phyloP scores from a whole-genome alignment of 1,140 invertebrate species.

The Triops longicaudatus region DNA sequence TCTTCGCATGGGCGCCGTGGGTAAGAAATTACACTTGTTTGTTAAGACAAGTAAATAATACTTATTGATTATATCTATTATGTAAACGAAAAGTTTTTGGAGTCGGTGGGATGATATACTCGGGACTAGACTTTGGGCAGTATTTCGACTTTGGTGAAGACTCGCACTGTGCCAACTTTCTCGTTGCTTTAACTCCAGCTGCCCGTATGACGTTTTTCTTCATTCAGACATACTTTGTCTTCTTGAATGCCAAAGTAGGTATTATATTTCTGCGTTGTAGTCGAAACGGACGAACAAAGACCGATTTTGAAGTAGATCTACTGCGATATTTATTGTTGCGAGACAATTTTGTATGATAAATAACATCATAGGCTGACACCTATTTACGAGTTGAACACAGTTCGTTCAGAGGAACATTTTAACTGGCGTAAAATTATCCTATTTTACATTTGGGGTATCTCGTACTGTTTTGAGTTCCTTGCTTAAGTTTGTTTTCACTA shows the following conservation, averaged over 20 bases:
- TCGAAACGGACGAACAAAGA: slow-evolving; percentile 18
- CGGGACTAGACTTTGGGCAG: slow-evolving; percentile 83
- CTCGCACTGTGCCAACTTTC: slow-evolving; percentile 75
- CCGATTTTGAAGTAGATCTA: not conserved
- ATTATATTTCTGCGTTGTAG: not conserved
- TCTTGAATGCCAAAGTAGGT: slow-evolving; percentile 70
- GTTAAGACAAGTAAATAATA: not conserved
- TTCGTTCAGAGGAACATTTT: too few species aligned
- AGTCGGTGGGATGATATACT: slow-evolving; percentile 90
- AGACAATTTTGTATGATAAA: too few species aligned
- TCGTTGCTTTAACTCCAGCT: slow-evolving; percentile 74
- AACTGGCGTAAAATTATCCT: too few species aligned
- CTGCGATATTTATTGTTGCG: not conserved
- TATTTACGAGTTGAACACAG: too few species aligned
- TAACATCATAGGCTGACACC: too few species aligned
- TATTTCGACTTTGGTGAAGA: slow-evolving; percentile 81
- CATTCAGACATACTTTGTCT: slow-evolving; percentile 94
- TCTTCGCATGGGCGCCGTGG: slow-evolving; percentile 81
- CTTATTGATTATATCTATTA: not conserved
- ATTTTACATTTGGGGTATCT: too few species aligned
- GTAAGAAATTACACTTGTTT: slow-evolving; percentile 44
- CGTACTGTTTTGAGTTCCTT: too few species aligned
- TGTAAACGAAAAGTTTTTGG: slow-evolving; percentile 62
- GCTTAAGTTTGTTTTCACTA: too few species aligned
- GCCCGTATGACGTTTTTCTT: slow-evolving; percentile 87